phyloP scores from a whole-genome alignment of 2,113 vertebrate species.

The Urocynchramus pylzowi region DNA sequence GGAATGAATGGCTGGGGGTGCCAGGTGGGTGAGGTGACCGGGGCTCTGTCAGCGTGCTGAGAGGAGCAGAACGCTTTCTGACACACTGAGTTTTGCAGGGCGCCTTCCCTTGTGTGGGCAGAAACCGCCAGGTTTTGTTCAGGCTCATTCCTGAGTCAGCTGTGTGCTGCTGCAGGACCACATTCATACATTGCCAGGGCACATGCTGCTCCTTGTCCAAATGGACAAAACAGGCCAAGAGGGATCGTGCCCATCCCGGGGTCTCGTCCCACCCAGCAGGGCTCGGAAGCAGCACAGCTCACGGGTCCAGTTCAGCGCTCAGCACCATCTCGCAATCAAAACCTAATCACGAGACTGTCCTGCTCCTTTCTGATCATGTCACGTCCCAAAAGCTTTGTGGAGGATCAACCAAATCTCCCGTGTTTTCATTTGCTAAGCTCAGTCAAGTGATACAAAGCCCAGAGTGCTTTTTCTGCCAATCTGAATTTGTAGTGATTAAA shows the following conservation, averaged over 20 bases:
- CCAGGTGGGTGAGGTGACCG: background rate
- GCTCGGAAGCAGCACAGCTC: background rate
- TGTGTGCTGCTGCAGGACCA: background rate
- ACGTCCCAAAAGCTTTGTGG: background rate
- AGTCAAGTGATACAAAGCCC: background rate
- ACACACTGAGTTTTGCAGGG: background rate
- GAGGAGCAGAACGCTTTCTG: background rate
- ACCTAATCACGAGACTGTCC: background rate
- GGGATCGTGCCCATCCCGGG: accelerated
- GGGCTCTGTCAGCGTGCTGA: background rate
- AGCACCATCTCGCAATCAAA: background rate
- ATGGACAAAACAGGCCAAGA: background rate
- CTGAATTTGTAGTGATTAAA: background rate
- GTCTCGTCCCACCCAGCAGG: background rate
- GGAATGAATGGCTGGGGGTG: background rate
- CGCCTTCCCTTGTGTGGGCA: background rate
- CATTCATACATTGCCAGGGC: background rate
- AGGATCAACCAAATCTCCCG: background rate
- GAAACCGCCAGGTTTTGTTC: background rate
- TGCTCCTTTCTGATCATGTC: background rate
- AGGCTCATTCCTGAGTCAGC: background rate
- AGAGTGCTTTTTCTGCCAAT: background rate
- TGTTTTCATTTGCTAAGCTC: conserved; percentile 26
- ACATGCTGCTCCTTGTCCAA: background rate
- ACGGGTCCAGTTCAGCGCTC: accelerated